These are phyloP conservation scores for Hylaeus volcanicus DNA, from an alignment of 1,140 invertebrate genomes.

Conservation along the genomic window DNA sequence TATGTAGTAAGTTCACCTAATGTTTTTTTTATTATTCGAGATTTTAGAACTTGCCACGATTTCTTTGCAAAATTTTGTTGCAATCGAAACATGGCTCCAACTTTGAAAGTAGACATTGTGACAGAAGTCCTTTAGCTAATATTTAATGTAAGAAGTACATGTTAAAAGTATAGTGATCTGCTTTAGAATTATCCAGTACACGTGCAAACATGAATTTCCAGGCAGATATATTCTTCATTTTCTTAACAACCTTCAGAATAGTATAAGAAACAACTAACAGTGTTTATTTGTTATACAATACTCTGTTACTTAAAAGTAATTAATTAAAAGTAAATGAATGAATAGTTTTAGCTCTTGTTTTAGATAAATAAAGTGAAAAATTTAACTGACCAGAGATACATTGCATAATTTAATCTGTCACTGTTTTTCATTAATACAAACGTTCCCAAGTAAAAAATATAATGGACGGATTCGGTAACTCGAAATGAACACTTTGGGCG, in stretches of 20 bases:
- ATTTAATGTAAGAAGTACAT: not conserved
- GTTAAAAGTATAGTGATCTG: not conserved
- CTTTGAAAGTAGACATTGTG: not conserved
- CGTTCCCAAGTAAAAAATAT: not conserved
- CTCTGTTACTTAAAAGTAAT: too few relatives aligned
- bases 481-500: not conserved
- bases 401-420: not conserved
- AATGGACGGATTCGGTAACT: conserved; percentile 13
- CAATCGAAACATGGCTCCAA: not conserved
- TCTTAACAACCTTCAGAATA: too few relatives aligned
- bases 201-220: not conserved
- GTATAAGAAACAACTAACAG: too few relatives aligned
- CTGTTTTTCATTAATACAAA: not conserved
- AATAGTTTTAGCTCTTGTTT: too few relatives aligned
- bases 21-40: not conserved
- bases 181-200: conserved; percentile 4
- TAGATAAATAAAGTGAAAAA: too few relatives aligned
- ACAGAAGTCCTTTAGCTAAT: not conserved
- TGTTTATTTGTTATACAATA: too few relatives aligned
- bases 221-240: too few relatives aligned
- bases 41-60: not conserved
- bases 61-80: not conserved
- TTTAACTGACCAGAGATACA: too few relatives aligned
- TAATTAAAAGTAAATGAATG: too few relatives aligned
- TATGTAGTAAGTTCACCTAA: conserved; percentile 10